Evolutionary conservation across 2,797 vertebrate species (phyloP).

Genomic region (Ciconia nigra): DNA sequence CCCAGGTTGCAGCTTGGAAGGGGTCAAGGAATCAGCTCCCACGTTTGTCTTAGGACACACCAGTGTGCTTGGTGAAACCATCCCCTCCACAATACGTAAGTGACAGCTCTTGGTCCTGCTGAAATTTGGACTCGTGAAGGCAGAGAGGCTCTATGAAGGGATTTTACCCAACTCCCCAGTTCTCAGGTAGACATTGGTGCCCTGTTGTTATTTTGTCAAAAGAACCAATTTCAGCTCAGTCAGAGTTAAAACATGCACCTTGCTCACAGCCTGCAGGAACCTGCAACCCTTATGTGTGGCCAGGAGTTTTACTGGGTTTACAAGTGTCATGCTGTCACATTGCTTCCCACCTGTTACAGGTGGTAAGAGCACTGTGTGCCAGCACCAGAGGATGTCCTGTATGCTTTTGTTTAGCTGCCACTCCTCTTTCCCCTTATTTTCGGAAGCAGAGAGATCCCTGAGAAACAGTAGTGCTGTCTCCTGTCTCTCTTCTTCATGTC

Average conservation of each 20-base stretch:
- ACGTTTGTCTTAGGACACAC: not conserved
- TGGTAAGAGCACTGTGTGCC: too few species aligned
- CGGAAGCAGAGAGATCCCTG: not conserved
- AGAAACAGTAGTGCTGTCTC: fast-evolving
- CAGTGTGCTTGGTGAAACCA: not conserved
- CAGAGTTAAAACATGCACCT: not conserved
- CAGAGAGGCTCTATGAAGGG: not conserved
- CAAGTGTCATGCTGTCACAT: fast-evolving
- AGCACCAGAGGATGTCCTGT: not conserved
- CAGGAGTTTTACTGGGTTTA: not conserved
- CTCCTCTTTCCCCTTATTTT: not conserved
- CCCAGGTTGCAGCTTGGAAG: not conserved
- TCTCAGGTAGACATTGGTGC: not conserved
- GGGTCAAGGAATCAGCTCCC: not conserved
- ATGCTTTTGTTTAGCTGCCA: not conserved
- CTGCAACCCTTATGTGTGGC: fast-evolving
- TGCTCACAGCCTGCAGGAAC: not conserved
- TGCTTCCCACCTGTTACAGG: fast-evolving
- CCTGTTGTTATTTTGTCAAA: not conserved
- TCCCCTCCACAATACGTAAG: fast-evolving
- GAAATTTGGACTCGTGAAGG: fast-evolving
- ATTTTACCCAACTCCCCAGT: not conserved
- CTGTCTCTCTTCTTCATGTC: not conserved
- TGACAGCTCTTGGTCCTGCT: not conserved
- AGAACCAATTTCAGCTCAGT: not conserved